These are phyloP conservation scores for Drosophila peninsularis DNA, from an alignment of 2,888 invertebrate genomes.

Conservation along the genomic window DNA sequence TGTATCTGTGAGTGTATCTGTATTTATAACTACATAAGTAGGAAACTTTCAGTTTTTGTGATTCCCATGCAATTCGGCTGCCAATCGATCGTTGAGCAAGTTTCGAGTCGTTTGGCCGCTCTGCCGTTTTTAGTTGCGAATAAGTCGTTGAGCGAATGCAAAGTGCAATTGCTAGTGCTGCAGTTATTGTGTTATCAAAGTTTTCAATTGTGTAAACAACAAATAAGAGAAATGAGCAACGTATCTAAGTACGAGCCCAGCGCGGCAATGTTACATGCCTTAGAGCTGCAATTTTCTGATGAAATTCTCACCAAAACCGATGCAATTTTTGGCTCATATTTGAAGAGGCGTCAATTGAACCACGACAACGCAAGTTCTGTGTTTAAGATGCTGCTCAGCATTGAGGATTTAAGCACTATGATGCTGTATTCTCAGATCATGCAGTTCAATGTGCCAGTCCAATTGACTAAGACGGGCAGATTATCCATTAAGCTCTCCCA, in stretches of 20 bases:
- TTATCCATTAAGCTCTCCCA: constrained; percentile 3
- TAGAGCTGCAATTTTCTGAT: constrained; percentile 25
- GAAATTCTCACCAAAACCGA: constrained; percentile 11
- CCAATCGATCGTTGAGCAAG: constrained; percentile 1
- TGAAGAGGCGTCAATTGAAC: constrained; percentile 34
- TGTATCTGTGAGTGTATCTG: not conserved
- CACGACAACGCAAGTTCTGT: constrained; percentile 57
- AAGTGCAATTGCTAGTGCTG: not conserved
- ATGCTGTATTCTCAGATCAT: constrained; percentile 45
- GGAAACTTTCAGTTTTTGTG: constrained; percentile 17
- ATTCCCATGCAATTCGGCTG: constrained; percentile 30
- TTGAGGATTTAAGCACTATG: constrained; percentile 74
- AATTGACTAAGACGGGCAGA: not conserved
- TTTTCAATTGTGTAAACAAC: not conserved
- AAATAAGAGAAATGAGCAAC: not conserved
- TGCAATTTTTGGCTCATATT: constrained; percentile 40
- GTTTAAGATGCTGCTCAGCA: constrained; percentile 60
- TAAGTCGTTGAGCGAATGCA: not conserved
- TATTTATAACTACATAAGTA: not conserved
- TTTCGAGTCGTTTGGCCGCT: not conserved
- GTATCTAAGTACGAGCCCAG: constrained; percentile 16
- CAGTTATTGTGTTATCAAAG: not conserved
- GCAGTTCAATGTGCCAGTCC: constrained; percentile 27
- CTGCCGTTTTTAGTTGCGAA: not conserved
- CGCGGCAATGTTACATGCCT: constrained; percentile 25